A percentile compares a stretch with the other conserved stretches of the same genome.
Conservation (phyloP, 2,113 vertebrate genomes). For the Suncus etruscus region DNA sequence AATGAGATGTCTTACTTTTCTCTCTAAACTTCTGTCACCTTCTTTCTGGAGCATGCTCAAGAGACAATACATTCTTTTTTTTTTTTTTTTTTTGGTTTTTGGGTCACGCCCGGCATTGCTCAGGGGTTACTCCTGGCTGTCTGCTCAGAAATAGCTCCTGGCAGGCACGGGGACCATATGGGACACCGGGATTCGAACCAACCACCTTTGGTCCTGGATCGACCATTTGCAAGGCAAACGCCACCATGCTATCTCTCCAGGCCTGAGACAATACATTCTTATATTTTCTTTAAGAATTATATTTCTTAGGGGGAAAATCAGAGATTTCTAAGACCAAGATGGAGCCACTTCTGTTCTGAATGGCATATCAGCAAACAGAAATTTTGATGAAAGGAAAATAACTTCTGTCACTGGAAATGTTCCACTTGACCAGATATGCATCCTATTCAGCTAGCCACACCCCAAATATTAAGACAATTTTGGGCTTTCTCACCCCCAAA, state of each 20-base stretch:
- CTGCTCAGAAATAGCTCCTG: too few species aligned
- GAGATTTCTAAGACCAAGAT: constrained; percentile 1
- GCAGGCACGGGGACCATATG: too few species aligned
- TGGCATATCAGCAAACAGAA: neutral
- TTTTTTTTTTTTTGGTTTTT: too few species aligned
- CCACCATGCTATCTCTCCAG: too few species aligned
- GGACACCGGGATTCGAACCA: too few species aligned
- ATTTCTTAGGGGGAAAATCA: neutral
- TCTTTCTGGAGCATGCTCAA: neutral
- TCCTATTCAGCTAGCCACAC: neutral
- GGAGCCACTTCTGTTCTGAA: neutral
- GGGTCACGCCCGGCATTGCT: too few species aligned
- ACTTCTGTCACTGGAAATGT: neutral
- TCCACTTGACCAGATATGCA: neutral
- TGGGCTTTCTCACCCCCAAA: neutral
- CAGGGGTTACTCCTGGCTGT: too few species aligned
- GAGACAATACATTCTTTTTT: neutral
- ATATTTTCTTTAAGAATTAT: constrained; percentile 27
- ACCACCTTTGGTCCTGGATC: too few species aligned
- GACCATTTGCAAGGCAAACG: too few species aligned
- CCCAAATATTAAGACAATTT: neutral
- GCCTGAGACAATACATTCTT: neutral
- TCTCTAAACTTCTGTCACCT: neutral
- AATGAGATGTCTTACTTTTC: neutral
- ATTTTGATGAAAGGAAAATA: neutral